Base-by-base conservation (phyloP, 2,113 vertebrate genomes). In the Salvelinus namaycush region DNA sequence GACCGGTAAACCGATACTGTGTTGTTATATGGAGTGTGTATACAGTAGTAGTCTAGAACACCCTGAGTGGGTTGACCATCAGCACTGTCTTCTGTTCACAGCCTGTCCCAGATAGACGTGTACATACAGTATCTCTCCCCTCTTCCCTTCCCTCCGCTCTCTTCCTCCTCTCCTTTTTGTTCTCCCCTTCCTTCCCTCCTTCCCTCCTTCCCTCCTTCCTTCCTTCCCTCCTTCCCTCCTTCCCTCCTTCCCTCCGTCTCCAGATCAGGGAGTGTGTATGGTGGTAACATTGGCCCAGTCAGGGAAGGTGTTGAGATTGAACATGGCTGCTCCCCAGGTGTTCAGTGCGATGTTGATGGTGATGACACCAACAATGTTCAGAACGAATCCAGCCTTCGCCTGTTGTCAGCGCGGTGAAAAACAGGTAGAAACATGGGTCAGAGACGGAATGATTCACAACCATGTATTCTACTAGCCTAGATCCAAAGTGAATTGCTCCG, bases 331-430 rank as follows among this genome's bases (percentile, higher is more conserved):
- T 11, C 85, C 84, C 95, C 95, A 96, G 20, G 89, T 95, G 88
- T 97, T 96, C 74, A 96, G 92, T 79, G 92, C 90, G 11, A 96
- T 73, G n/a, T 81, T 93, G 83, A 96, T 93, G 1, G 83, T 88
- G 70, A 95, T 73, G 11, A 97, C 92, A 0, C 95, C 96, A 0
- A 95, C 1, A 8, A 97, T 13, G 83, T 96, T 96, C 80, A 96
- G 91, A 14, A 95, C 29, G 44, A 93, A 88, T 64, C 95, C 95
- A 1, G 94, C 71, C 71, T 89, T 96, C 67, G 90, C 95, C 95
- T 96, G 71, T 20, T 79, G 82, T 13, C 24, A 66, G 54, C 18
- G 4, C 3, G 3, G 16, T 2, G 18, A 7, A 39, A 14, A 75
- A 18, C 24, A 16, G 9, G 34, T 57, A 75, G 14, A 11, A 31